Base-by-base conservation (phyloP, 2,113 vertebrate genomes). In the Podilymbus podiceps region DNA sequence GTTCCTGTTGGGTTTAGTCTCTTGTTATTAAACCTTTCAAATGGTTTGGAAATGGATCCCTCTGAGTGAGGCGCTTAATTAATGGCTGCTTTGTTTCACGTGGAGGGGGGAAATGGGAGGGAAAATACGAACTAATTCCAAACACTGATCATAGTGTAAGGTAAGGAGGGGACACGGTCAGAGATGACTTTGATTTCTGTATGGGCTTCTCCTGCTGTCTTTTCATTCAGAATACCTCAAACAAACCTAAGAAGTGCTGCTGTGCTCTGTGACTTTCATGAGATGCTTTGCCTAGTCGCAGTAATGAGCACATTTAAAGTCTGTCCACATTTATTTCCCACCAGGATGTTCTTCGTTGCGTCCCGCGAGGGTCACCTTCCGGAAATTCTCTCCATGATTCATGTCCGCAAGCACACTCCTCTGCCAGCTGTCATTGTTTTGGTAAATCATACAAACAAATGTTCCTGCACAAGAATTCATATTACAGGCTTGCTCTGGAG, bases 361-460 rank as follows among this genome's bases (percentile, higher is more conserved):
- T 99, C 99, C 62, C 99, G 99, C 63, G 99, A 99, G 98, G 99
- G 99, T 97, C 99, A 99, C 90, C 99, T 99, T 95, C 99, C 99
- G 12, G 98, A 99, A 97, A 98, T 99, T 94, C 98, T 99, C 90
- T 99, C 99, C 91, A 99, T 99, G 99, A 99, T 99, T 98, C 99
- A 99, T 82, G 95, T 99, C 94, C 99, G 97, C 93, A 99, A 99
- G 97, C 99, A 99, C 97, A 99, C 99, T 85, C 99, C 99, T 76
- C 96, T 99, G 95, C 98, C 99, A 97, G 99, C 99, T 96, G 99
- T 99, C 95, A 97, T 99, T 95, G 97, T 99, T 93, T 97, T 99
- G 99, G 99, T 99, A 98, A 99, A 98, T 98, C 97, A 94, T 94
- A 92, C 81, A 97, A 96, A 97, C 92, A 97, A 97, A 96, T 91